Base-by-base conservation (phyloP, 2,113 vertebrate genomes). In the Sminthopsis crassicaudata region DNA sequence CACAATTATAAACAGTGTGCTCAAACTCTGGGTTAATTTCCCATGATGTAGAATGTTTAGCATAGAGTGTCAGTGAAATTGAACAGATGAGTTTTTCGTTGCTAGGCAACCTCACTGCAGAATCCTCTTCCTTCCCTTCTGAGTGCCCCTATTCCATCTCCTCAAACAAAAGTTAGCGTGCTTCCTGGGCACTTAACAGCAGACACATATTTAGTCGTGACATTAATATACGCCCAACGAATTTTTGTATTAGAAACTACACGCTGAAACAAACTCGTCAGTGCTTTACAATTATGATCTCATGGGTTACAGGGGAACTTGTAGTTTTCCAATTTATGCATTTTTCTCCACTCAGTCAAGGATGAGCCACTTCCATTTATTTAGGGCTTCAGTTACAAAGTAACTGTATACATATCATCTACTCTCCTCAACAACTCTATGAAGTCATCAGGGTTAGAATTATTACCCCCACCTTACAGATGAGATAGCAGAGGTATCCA, bases 21-120 rank as follows among this genome's bases (percentile, higher is more conserved):
- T 93, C 97, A 94, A 96, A 92, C 96, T 95, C 89, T 24, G 8
- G 94, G 97, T 97, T 97, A 98, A 98, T 98, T 96, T 97, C 96
- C 97, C 92, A 76, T 94, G 92, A 96, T 95, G 91, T 91, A 97
- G 97, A 96, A 95, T 96, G 96, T 96, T 98, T 16, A 84, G 19
- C 67, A 84, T 95, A 93, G 97, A 97, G 95, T 96, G 96, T 12
- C 67, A 8, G 19, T 22, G 7, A 91, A 95, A 97, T 92, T 96
- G 93, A 90, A 96, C 89, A 98, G 95, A 96, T 96, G 97, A 97
- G 96, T 94, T 97, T 98, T 95, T 93, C 67, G 98, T 98, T 98
- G 98, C 98, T 98, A 98, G 94, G 98, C 98, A 98, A 98, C 98
- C 84, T 96, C 89, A 90, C 96, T 91, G 94, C 51, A 0, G 27